phyloP scores from a whole-genome alignment of 2,113 vertebrate species.

The Kobus ellipsiprymnus region DNA sequence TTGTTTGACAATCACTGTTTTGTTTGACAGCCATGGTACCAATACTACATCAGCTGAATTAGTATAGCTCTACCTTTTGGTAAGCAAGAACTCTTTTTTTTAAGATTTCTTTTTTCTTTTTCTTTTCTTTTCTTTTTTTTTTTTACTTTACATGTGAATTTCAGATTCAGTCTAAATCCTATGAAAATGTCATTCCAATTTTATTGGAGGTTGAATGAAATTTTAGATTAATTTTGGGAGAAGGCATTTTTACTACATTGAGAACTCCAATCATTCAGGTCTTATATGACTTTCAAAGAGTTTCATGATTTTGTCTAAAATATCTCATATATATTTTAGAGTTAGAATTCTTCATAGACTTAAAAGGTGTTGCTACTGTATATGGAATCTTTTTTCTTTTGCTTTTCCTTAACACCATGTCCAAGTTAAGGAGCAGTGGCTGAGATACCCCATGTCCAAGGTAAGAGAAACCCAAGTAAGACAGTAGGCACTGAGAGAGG shows the following conservation, averaged over 20 bases:
- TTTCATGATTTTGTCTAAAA: background rate
- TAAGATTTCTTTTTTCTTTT: background rate
- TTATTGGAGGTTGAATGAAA: background rate
- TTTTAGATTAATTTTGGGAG: background rate
- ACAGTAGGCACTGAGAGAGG: background rate
- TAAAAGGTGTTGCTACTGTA: background rate
- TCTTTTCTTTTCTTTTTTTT: background rate
- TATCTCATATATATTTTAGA: background rate
- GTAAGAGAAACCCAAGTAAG: background rate
- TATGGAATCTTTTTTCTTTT: background rate
- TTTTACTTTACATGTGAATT: background rate
- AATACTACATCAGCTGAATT: background rate
- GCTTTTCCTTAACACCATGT: background rate
- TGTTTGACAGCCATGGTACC: background rate
- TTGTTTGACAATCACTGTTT: background rate
- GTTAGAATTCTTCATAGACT: background rate
- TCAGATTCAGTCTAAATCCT: background rate
- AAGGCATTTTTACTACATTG: background rate
- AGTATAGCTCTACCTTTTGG: background rate
- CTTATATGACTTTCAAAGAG: background rate
- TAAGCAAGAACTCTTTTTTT: background rate
- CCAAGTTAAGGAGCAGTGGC: background rate
- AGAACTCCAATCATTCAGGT: background rate
- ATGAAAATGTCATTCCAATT: background rate
- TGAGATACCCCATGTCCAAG: background rate